Base-by-base conservation (phyloP, 2,113 vertebrate genomes). In the Arvicanthis niloticus region DNA sequence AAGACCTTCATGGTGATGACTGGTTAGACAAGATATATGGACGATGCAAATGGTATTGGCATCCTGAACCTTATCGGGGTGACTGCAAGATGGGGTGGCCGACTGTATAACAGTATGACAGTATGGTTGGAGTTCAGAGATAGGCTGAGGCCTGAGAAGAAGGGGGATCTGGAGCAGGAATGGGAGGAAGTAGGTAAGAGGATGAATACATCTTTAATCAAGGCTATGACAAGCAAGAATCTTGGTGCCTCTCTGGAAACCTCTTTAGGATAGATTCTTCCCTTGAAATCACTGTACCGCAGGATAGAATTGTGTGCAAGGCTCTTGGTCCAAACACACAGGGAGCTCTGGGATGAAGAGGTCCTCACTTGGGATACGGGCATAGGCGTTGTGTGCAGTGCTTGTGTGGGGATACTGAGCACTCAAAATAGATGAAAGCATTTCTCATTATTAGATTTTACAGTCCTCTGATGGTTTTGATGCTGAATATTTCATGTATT, bases 71-170 rank as follows among this genome's bases (percentile, higher is more conserved):
- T 13, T 56, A 16, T 42, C 5, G 53, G 60, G 24, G 3, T 6
- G 6, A 62, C 29, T 34, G 4, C 26, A n/a, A 58, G 60, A 37
- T 56, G 80, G 70, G 22, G 11, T 7, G 9, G 5, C 21, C 10
- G 0, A 17, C 0, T 42, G 31, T 22, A 0, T 4, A 15, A 56
- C 0, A 2, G 0, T 48, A 51, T 12, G 45, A 6, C 17, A 21
- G 0, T 68, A 31, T 31, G 53, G 48, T n/a, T 48, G 37, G 53
- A 29, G 37, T 75, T 48, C 37, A 53, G 17, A 21, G 21, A 40
- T 17, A 62, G 72, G 37, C 58, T 45, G 48, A 78, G 12, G 67
- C 13, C 19, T 12, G 37, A 29, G 9, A 85, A 72, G 37, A 51
- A 34, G 31, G 12, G 7, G 53, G 37, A 6, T 34, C 8, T 34